Conservation (phyloP, 2,797 vertebrate species). For the Cyprinodon diabolis region DNA sequence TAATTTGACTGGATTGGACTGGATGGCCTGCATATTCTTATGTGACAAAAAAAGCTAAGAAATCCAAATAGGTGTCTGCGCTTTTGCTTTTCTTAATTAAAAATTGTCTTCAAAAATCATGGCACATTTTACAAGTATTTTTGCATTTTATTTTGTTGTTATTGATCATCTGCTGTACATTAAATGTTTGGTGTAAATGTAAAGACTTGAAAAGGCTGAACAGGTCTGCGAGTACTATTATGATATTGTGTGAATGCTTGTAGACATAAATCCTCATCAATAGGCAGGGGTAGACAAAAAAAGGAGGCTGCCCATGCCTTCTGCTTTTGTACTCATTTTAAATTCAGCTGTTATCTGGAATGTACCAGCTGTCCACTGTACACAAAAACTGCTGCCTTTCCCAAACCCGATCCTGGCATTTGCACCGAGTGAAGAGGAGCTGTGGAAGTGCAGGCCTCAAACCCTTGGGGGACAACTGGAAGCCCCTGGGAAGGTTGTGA, state of each 20-base stretch:
- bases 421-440: conserved; percentile 60
- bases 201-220: conserved; percentile 55
- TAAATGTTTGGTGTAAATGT: conserved; percentile 59
- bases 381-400: conserved; percentile 79
- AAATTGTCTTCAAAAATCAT: background rate
- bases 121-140: conserved; percentile 35
- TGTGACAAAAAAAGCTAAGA: background rate
- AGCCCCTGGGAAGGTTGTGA: conserved; percentile 73
- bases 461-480: conserved; percentile 60
- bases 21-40: background rate
- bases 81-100: background rate
- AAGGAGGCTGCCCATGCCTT: conserved; percentile 63
- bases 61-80: background rate
- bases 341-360: conserved; percentile 85
- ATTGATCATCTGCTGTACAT: conserved; percentile 54
- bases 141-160: conserved; percentile 48
- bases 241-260: conserved; percentile 67
- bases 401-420: conserved; percentile 81
- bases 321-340: conserved; percentile 77
- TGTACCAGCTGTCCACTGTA: conserved; percentile 83
- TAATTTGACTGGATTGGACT: background rate
- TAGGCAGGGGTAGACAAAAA: conserved; percentile 61
- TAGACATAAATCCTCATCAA: conserved; percentile 76
- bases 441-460: conserved; percentile 54
- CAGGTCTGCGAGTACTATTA: conserved; percentile 62